A percentile compares a stretch with the other conserved stretches of the same genome.
These are phyloP conservation scores for Spermophilus dauricus DNA, from an alignment of 2,113 vertebrate species.

Conservation along the genomic window DNA sequence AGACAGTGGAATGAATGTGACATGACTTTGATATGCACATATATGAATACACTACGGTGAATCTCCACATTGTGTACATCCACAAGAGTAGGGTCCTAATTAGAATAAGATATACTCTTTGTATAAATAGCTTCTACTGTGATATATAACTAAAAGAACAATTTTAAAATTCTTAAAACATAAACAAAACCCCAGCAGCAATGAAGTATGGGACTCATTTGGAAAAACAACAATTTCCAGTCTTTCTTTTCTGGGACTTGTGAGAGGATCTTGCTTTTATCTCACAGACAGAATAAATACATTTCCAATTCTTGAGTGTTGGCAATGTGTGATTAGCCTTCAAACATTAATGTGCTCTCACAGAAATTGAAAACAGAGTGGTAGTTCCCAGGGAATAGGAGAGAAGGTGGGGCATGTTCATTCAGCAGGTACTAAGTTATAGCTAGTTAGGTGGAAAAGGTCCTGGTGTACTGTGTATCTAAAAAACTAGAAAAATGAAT, in stretches of 20 bases:
- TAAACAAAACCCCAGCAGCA: neutral
- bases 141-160: no score
- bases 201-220: neutral
- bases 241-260: slow-evolving; percentile 35
- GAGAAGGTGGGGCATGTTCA: neutral
- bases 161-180: neutral
- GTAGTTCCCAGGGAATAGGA: neutral
- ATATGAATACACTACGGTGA: no score
- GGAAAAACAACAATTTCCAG: neutral
- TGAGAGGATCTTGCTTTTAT: neutral
- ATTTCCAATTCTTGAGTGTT: neutral
- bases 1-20: no score
- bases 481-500: neutral
- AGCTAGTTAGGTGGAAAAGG: neutral
- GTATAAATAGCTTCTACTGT: no score
- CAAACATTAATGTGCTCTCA: neutral
- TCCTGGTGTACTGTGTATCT: neutral
- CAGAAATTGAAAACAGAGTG: neutral
- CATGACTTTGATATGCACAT: no score
- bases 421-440: no score
- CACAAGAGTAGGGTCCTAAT: neutral
- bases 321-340: slow-evolving; percentile 7
- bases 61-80: neutral
- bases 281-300: neutral
- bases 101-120: no score